Evolutionary conservation across 2,797 vertebrate species (phyloP), one percentile per base, ranked within the genome.

Genomic region (Melanitta fusca): DNA sequence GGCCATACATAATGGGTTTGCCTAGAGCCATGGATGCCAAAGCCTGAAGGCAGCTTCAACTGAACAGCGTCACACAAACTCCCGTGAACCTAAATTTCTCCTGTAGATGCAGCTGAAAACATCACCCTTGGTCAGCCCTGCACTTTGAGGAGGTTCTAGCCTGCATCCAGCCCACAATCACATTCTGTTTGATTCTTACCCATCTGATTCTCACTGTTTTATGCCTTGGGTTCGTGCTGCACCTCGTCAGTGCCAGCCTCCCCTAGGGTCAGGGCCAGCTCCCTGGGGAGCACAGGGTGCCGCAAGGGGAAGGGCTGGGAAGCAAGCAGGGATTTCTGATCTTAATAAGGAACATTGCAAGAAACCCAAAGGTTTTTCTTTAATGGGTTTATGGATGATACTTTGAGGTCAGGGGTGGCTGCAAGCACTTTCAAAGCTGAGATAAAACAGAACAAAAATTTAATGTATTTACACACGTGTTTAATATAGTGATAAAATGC

Each of bases 111-210:
- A 25, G 62, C 7, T 49, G 75, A 30, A 39, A 38, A 21, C 6
- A 1, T 41, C 34, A 8, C 3, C 47, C n/a, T 32, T 4, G 4
- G 1, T 8, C 80, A 45, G 39, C 74, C 54, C 4, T 24, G 45
- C 38, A 56, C 4, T 10, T 10, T 5, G 24, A 38, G 4, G 1
- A 2, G 34, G 17, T 13, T 56, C 25, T 1, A 28, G 28, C 1
- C 54, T 34, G 10, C 36, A 27, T 7, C 38, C 74, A 45, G 30
- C 53, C 56, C 22, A 38, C 47, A 25, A 11, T 22, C 25, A 36
- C 24, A 13, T 28, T 13, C 16, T 34, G 1, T 0, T 18, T 3
- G 8, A 3, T 34, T 43, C 28, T 20, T 6, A 0, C 53, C 65
- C 32, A 28, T 25, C 49, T 25, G 24, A 25, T 14, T 14, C 7